Evolutionary conservation across 1,140 invertebrate genomes (phyloP).

Genomic region (Adelges cooleyi): DNA sequence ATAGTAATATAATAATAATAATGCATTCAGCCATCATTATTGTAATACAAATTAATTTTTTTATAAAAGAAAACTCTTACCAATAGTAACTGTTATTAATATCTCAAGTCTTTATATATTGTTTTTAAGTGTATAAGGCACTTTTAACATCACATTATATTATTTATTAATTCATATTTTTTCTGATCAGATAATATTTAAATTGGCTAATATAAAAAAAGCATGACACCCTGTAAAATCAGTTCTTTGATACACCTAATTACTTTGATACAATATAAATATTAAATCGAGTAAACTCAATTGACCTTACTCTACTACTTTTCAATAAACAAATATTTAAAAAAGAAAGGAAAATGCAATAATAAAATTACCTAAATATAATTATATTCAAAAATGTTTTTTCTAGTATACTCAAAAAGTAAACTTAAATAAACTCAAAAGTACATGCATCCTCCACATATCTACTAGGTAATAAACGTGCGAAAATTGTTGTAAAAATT

Average conservation of each 20-base stretch:
- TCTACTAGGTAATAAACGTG: neutral
- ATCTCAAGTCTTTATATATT: slow-evolving; percentile 15
- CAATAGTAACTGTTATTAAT: neutral
- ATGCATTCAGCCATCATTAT: too few relatives aligned
- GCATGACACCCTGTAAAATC: slow-evolving; percentile 27
- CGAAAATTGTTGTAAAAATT: neutral
- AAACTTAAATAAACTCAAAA: neutral
- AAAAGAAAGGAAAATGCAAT: neutral
- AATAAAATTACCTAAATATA: neutral
- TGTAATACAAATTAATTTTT: too few relatives aligned
- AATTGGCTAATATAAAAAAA: neutral
- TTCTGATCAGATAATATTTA: neutral
- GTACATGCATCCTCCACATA: neutral
- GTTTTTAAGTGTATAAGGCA: slow-evolving; percentile 14
- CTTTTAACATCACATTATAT: slow-evolving; percentile 17
- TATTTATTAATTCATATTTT: slow-evolving; percentile 1
- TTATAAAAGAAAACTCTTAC: too few relatives aligned
- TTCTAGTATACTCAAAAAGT: neutral
- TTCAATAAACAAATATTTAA: neutral
- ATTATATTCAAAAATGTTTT: neutral
- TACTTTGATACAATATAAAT: slow-evolving; percentile 3
- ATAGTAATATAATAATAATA: neutral
- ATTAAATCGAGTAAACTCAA: neutral
- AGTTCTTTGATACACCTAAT: slow-evolving; percentile 15
- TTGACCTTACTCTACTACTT: slow-evolving; percentile 7